Evolutionary conservation across 2,888 invertebrate species (phyloP).

Genomic region (Xylota segnis): DNA sequence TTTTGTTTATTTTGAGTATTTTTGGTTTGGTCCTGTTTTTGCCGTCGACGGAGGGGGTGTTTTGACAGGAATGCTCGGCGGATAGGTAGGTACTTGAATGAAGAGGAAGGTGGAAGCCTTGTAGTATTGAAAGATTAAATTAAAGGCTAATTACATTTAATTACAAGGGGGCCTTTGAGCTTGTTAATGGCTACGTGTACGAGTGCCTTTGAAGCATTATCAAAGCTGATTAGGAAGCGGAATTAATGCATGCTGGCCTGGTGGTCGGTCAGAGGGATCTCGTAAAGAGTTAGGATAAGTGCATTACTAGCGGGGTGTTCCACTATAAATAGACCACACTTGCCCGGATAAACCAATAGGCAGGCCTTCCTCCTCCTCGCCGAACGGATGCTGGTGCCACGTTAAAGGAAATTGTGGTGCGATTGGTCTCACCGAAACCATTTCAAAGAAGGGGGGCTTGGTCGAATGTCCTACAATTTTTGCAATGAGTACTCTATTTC

Average conservation of each 20-base stretch:
- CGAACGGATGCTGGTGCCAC: too few species aligned
- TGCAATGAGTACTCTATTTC: too few species aligned
- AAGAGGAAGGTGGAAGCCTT: not conserved
- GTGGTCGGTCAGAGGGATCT: not conserved
- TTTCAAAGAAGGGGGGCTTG: too few species aligned
- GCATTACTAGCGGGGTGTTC: not conserved
- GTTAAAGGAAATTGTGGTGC: too few species aligned
- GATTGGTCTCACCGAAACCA: too few species aligned
- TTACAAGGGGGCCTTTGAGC: not conserved
- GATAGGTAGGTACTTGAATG: not conserved
- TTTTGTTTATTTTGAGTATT: slow-evolving; percentile 21
- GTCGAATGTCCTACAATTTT: too few species aligned
- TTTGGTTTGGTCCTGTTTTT: slow-evolving; percentile 1
- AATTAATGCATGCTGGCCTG: not conserved
- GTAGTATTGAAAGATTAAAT: slow-evolving; percentile 31
- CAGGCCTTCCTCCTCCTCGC: too few species aligned
- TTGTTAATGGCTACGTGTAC: not conserved
- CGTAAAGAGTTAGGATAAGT: not conserved
- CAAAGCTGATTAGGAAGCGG: not conserved
- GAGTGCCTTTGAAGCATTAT: not conserved
- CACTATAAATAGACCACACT: slow-evolving; percentile 19
- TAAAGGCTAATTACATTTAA: slow-evolving; percentile 37
- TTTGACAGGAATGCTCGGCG: slow-evolving; percentile 20
- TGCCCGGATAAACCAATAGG: not conserved
- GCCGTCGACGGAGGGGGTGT: slow-evolving; percentile 4